phyloP scores from a whole-genome alignment of 2,888 invertebrate species.

The Pocota personata region DNA sequence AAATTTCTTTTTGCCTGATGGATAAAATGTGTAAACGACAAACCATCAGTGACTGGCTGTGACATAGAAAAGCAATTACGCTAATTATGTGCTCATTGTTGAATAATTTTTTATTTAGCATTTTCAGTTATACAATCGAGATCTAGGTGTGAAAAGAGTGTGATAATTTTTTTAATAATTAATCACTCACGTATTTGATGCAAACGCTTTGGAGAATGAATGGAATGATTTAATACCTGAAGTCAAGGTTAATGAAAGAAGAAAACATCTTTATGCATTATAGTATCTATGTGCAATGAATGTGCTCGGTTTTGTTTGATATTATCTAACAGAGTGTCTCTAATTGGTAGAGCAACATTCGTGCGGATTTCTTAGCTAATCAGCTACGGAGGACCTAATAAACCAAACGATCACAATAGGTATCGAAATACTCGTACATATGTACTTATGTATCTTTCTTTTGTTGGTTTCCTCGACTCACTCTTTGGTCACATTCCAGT shows the following conservation, averaged over 20 bases:
- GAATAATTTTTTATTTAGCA: neutral
- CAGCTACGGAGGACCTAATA: neutral
- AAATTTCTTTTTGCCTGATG: neutral
- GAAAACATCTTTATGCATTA: neutral
- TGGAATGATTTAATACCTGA: neutral
- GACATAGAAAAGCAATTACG: neutral
- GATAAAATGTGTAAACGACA: neutral
- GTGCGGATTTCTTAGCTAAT: neutral
- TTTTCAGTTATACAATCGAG: constrained; percentile 8
- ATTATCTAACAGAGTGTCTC: neutral
- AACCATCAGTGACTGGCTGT: neutral
- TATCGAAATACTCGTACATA: neutral
- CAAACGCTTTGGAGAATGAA: neutral
- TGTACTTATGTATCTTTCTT: neutral
- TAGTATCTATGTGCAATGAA: no score
- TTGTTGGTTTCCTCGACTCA: no score
- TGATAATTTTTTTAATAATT: constrained; percentile 13
- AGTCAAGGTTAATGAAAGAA: constrained; percentile 8
- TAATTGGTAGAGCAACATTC: constrained; percentile 19
- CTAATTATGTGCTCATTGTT: neutral
- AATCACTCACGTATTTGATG: neutral
- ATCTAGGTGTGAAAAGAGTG: constrained; percentile 1
- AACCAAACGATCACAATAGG: neutral
- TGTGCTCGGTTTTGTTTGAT: neutral
- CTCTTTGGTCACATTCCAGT: no score